phyloP scores from a whole-genome alignment of 2,797 vertebrate species.

The Danionella dracula region DNA sequence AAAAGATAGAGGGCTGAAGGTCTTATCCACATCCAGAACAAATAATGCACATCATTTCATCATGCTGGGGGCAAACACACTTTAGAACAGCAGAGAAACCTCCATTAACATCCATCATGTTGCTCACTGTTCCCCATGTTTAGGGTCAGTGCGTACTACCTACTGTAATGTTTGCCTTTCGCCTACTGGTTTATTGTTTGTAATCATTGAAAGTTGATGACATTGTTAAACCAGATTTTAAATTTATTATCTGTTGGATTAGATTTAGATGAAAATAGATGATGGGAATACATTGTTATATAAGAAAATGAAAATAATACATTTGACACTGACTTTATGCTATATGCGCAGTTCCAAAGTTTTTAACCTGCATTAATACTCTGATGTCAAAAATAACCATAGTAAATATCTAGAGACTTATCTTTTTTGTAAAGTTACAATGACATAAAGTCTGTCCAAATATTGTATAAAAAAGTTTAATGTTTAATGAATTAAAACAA shows the following conservation, averaged over 20 bases:
- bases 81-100: constrained; percentile 15
- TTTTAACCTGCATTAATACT: too few relatives aligned
- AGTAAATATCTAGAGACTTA: too few relatives aligned
- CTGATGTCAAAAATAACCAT: too few relatives aligned
- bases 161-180: constrained; percentile 59
- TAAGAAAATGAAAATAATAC: too few relatives aligned
- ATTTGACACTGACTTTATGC: too few relatives aligned
- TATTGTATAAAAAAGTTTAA: too few relatives aligned
- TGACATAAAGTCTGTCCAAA: too few relatives aligned
- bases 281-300: too few relatives aligned
- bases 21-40: constrained; percentile 15
- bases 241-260: constrained; percentile 44
- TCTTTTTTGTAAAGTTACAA: too few relatives aligned
- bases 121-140: constrained; percentile 58
- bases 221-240: constrained; percentile 51
- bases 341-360: too few relatives aligned
- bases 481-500: too few relatives aligned
- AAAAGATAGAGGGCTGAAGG: constrained; percentile 19
- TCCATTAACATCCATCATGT: constrained; percentile 56
- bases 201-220: constrained; percentile 32
- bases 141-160: constrained; percentile 50
- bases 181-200: constrained; percentile 53
- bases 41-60: constrained; percentile 22
- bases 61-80: constrained; percentile 9
- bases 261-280: background rate